A percentile compares a stretch with the other conserved stretches of the same genome.
phyloP scores from a whole-genome alignment of 1,140 invertebrate genomes.

The Campoletis sonorensis region DNA sequence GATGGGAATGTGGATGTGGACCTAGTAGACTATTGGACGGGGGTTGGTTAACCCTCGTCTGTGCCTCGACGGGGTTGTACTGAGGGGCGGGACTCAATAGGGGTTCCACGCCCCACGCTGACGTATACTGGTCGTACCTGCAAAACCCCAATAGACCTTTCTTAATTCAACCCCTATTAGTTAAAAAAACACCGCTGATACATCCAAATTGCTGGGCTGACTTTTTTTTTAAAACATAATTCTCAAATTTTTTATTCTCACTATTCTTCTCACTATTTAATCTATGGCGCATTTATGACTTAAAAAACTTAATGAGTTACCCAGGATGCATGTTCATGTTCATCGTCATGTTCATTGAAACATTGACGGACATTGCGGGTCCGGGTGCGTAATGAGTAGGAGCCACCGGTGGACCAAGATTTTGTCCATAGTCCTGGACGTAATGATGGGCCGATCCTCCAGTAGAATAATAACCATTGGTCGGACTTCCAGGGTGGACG shows the following conservation, averaged over 20 bases:
- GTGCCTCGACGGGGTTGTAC: conserved; percentile 72
- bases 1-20: conserved; percentile 67
- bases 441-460: conserved; percentile 70
- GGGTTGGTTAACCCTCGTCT: conserved; percentile 72
- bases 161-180: conserved; percentile 14
- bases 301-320: conserved; percentile 60
- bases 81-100: conserved; percentile 75
- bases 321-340: conserved; percentile 85
- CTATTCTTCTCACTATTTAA: too few species aligned
- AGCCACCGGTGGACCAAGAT: conserved; percentile 70
- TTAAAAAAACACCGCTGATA: too few species aligned
- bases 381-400: conserved; percentile 76
- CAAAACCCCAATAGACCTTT: conserved; percentile 13
- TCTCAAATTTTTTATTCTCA: too few species aligned
- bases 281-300: too few species aligned
- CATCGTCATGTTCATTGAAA: conserved; percentile 99
- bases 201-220: too few species aligned
- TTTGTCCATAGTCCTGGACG: conserved; percentile 74
- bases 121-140: conserved; percentile 75
- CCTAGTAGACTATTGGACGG: conserved; percentile 71
- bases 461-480: conserved; percentile 72
- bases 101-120: conserved; percentile 74
- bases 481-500: conserved; percentile 84
- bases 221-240: too few species aligned
- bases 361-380: conserved; percentile 93